Conservation (phyloP, 2,797 vertebrate species). For the Rhinophrynus dorsalis region DNA sequence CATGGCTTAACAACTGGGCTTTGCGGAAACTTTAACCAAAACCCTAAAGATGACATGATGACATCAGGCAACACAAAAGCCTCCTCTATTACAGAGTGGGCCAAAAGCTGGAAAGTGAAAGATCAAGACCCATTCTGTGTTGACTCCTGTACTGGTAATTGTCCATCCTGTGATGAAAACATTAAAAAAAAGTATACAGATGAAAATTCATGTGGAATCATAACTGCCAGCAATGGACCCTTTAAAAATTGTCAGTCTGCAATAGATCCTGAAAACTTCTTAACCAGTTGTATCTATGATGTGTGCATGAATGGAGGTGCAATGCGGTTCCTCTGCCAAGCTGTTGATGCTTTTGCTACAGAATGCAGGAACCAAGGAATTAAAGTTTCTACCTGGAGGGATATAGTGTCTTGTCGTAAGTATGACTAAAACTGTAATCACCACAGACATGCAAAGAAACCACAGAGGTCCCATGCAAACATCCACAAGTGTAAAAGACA, state of each 20-base stretch:
- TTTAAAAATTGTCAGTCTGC: conserved; percentile 65
- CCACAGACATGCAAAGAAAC: too few relatives aligned
- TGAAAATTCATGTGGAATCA: conserved; percentile 62
- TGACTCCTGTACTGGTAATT: conserved; percentile 60
- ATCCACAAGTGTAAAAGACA: too few relatives aligned
- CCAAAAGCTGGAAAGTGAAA: conserved; percentile 68
- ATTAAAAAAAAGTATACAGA: conserved; percentile 14
- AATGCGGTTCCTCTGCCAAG: conserved; percentile 62
- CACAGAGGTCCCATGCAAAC: too few relatives aligned
- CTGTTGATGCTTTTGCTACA: conserved; percentile 61
- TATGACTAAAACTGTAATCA: too few relatives aligned
- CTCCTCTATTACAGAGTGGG: conserved; percentile 46
- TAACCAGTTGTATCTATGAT: conserved; percentile 72
- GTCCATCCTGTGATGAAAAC: conserved; percentile 52
- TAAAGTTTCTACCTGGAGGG: conserved; percentile 65
- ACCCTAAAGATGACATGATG: conserved; percentile 57
- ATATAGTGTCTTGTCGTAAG: conserved; percentile 66
- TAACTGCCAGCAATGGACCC: conserved; percentile 61
- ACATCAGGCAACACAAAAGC: conserved; percentile 52
- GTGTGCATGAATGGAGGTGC: conserved; percentile 69
- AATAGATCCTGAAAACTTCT: conserved; percentile 56
- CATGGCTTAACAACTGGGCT: conserved; percentile 58
- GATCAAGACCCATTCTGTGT: conserved; percentile 61
- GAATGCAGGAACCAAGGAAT: conserved; percentile 63
- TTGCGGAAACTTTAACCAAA: conserved; percentile 70